These are phyloP conservation scores for Lasaia peninsularis DNA, from an alignment of 1,140 invertebrate genomes.

Conservation along the genomic window DNA sequence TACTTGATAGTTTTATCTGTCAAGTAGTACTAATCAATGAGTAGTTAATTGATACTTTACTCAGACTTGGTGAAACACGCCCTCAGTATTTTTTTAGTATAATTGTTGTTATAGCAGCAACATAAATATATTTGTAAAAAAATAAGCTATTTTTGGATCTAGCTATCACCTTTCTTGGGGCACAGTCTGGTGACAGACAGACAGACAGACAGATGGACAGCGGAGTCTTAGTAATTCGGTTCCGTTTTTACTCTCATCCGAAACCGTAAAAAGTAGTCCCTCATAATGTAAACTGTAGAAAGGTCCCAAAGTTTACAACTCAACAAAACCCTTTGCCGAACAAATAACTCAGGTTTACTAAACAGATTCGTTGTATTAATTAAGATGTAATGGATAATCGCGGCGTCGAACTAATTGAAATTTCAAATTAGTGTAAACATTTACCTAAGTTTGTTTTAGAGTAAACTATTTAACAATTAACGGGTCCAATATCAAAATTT, in stretches of 20 bases:
- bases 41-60: too few relatives aligned
- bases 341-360: constrained; percentile 26
- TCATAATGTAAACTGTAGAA: not conserved
- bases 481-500: not conserved
- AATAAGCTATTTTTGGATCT: too few relatives aligned
- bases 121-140: too few relatives aligned
- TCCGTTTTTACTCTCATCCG: not conserved
- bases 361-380: constrained; percentile 33
- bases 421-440: constrained; percentile 39
- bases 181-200: too few relatives aligned
- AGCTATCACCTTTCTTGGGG: too few relatives aligned
- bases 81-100: too few relatives aligned
- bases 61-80: too few relatives aligned
- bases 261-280: not conserved
- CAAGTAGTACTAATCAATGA: too few relatives aligned
- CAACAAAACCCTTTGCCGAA: constrained; percentile 6
- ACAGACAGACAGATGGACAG: too few relatives aligned
- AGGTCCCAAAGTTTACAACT: not conserved
- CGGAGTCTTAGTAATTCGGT: too few relatives aligned
- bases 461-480: constrained; percentile 15
- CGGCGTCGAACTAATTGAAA: constrained; percentile 34
- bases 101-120: too few relatives aligned
- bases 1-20: too few relatives aligned
- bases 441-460: constrained; percentile 33
- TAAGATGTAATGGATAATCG: constrained; percentile 37